Evolutionary conservation across 2,888 invertebrate genomes (phyloP), one percentile per base, ranked within the genome.

Genomic region (Phymatocera aterrima): DNA sequence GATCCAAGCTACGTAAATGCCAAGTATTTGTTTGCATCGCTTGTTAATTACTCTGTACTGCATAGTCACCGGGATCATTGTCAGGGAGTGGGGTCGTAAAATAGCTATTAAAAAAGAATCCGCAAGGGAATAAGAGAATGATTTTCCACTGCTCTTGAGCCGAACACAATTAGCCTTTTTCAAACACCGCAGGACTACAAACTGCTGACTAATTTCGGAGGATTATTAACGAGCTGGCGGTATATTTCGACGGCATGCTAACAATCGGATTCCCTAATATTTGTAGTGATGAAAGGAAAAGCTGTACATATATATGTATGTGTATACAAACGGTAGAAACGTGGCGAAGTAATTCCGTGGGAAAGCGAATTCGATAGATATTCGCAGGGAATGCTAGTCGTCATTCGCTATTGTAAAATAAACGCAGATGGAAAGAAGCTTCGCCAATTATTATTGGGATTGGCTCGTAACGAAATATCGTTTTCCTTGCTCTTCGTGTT

Each of bases 181-280:
- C 43, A 24, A 68, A 24, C n/a, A n/a, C n/a, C n/a, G 46, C 24
- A 68, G 68, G 4, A 68, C 4, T n/a, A n/a, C 6, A 43, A 68
- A 68, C n/a, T 43, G 68, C 68, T 68, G 68, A 68, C 68, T 68
- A 68, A 68, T 43, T 12, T 5, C 4, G 28, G 6, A 24, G 5
- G 37, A 40, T 65, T 40, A n/a, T n/a, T 24, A 18, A 4, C n/a
- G n/a, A n/a, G n/a, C n/a, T n/a, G n/a, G n/a, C n/a, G n/a, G n/a
- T n/a, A n/a, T 43, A 43, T 43, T 65, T 24, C 24, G 40, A 12
- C 21, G 40, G 40, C 18, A 24, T 65, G 24, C 1, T 40, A 24
- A 8, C 24, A 43, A 28, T 24, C 40, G 4, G 2, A 64, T 2
- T 8, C 37, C 10, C 37, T 8, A n/a, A n/a, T 34, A 34, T n/a